Evolutionary conservation across 2,888 invertebrate genomes (phyloP).

Genomic region (Scaeva pyrastri): DNA sequence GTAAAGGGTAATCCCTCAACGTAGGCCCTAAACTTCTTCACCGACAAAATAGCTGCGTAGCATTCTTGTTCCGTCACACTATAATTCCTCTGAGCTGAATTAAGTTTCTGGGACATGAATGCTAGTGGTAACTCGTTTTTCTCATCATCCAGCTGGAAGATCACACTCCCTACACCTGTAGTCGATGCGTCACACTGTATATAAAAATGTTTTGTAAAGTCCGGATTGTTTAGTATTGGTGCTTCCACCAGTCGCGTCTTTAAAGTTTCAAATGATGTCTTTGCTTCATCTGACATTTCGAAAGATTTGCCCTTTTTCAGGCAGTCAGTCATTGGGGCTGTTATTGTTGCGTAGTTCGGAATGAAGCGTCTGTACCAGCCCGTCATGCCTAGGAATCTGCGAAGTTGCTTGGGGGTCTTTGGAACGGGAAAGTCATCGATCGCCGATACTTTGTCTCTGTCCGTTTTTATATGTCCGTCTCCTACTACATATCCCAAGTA

Average conservation of each 20-base stretch:
- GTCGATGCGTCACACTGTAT: slow-evolving; percentile 10
- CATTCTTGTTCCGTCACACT: slow-evolving; percentile 35
- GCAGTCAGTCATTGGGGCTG: slow-evolving; percentile 23
- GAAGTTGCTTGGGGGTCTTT: slow-evolving; percentile 50
- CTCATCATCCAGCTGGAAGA: slow-evolving; percentile 24
- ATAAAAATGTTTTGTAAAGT: background rate
- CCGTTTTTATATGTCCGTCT: background rate
- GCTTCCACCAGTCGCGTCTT: background rate
- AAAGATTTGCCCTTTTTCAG: background rate
- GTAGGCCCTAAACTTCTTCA: slow-evolving; percentile 1
- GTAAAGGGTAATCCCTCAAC: background rate
- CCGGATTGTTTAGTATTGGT: background rate
- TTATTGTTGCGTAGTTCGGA: slow-evolving; percentile 22
- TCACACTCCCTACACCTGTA: background rate
- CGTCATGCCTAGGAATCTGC: slow-evolving; percentile 69
- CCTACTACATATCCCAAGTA: slow-evolving; percentile 1
- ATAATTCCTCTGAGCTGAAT: background rate
- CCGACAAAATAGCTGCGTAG: background rate
- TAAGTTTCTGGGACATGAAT: slow-evolving; percentile 39
- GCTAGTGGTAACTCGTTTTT: slow-evolving; percentile 47
- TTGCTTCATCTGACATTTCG: background rate
- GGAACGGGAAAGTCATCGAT: slow-evolving; percentile 46
- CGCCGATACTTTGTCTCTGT: background rate
- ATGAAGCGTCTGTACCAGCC: slow-evolving; percentile 71
- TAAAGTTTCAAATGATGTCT: background rate